Evolutionary conservation across 2,113 vertebrate genomes (phyloP).

Genomic region (Epinephelus cyanopodus): DNA sequence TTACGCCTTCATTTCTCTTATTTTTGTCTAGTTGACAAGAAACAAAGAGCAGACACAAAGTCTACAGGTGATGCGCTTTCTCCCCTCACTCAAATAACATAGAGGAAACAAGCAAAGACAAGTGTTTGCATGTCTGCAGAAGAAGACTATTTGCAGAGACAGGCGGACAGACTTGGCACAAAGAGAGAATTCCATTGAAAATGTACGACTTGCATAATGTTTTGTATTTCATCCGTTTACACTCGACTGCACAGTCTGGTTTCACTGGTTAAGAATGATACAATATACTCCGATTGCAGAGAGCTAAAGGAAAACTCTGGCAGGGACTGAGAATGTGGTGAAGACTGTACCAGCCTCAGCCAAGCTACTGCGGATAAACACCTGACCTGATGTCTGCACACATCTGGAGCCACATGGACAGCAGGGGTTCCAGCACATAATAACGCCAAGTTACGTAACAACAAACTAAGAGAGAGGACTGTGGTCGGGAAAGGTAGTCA

Average conservation of each 20-base stretch:
- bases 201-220: constrained; percentile 4
- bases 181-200: constrained; percentile 3
- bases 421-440: not conserved
- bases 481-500: not conserved
- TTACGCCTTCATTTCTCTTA: not conserved
- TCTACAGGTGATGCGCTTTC: constrained; percentile 1
- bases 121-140: constrained; percentile 31
- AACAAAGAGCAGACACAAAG: constrained; percentile 31
- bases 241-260: not conserved
- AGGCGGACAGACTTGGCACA: not conserved
- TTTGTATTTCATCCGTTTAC: not conserved
- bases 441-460: constrained; percentile 4
- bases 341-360: constrained; percentile 23
- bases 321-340: not conserved
- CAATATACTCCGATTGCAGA: not conserved
- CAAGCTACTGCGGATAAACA: constrained; percentile 25
- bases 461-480: not conserved
- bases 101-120: constrained; percentile 35
- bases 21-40: constrained; percentile 12
- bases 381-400: constrained; percentile 5
- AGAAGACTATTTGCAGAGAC: constrained; percentile 11
- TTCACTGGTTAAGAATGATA: constrained; percentile 10
- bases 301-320: not conserved
- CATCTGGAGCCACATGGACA: constrained; percentile 32
- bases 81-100: constrained; percentile 1